These are phyloP conservation scores for Alligator sinensis DNA, from an alignment of 2,113 vertebrate genomes.

Conservation along the genomic window DNA sequence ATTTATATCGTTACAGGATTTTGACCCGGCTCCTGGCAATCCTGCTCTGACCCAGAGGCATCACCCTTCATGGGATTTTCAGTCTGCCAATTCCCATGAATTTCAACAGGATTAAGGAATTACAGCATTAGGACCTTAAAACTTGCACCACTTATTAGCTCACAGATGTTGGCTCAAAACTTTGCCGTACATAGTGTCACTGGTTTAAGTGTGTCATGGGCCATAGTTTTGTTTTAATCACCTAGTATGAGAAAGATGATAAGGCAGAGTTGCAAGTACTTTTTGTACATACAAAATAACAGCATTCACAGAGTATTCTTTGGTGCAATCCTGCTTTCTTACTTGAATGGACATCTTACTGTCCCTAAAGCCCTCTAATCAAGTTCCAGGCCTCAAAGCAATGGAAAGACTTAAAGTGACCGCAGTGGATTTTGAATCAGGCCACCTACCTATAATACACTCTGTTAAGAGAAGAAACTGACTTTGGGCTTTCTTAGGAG, in stretches of 20 bases:
- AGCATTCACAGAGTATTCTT: background rate
- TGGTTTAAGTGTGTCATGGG: background rate
- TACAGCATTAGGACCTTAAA: background rate
- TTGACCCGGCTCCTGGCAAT: background rate
- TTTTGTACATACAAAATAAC: background rate
- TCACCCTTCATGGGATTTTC: background rate
- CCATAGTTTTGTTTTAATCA: background rate
- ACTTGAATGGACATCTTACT: background rate
- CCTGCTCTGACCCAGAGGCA: background rate
- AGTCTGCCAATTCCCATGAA: background rate
- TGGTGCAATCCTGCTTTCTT: background rate
- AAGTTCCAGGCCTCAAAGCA: background rate
- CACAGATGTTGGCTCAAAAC: background rate
- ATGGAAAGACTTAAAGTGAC: rapidly evolving
- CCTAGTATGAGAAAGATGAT: background rate
- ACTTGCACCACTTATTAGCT: background rate
- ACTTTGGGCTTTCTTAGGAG: conserved; percentile 55
- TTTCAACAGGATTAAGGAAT: background rate
- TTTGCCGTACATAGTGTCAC: rapidly evolving
- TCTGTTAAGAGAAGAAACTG: background rate
- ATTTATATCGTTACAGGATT: background rate
- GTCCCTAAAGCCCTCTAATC: background rate
- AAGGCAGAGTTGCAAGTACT: background rate
- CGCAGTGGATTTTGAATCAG: background rate
- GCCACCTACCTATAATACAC: background rate